These are phyloP conservation scores for Marisa cornuarietis DNA, from an alignment of 1,140 invertebrate species.

Conservation along the genomic window DNA sequence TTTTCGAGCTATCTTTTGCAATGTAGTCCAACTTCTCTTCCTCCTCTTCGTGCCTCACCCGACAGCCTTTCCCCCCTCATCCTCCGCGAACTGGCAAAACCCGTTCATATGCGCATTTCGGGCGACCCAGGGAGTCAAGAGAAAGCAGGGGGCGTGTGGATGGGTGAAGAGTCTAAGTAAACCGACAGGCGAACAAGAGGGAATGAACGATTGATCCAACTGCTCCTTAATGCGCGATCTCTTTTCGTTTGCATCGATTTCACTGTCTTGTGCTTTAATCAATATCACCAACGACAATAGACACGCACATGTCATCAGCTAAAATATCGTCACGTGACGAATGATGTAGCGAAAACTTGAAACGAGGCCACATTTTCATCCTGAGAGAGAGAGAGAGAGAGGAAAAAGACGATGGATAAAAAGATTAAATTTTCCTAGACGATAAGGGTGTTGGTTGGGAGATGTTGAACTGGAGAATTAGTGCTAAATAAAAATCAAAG, in stretches of 20 bases:
- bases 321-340: neutral
- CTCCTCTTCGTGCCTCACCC: neutral
- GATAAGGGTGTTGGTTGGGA: neutral
- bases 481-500: neutral
- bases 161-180: neutral
- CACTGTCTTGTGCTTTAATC: neutral
- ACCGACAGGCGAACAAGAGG: neutral
- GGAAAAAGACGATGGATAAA: neutral
- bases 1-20: neutral
- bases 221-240: too few relatives aligned
- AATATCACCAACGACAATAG: neutral
- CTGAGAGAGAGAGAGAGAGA: neutral
- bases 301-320: neutral
- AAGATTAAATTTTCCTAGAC: neutral
- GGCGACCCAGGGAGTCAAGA: neutral
- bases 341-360: neutral
- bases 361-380: neutral
- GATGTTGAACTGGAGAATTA: neutral
- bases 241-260: neutral
- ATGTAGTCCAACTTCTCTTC: neutral
- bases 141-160: neutral
- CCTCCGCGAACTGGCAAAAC: neutral
- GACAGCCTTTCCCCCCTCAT: neutral
- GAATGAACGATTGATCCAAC: neutral
- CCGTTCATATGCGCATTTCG: neutral